These are phyloP conservation scores for Empidonax alnorum DNA, from an alignment of 2,113 vertebrate species.

Conservation along the genomic window DNA sequence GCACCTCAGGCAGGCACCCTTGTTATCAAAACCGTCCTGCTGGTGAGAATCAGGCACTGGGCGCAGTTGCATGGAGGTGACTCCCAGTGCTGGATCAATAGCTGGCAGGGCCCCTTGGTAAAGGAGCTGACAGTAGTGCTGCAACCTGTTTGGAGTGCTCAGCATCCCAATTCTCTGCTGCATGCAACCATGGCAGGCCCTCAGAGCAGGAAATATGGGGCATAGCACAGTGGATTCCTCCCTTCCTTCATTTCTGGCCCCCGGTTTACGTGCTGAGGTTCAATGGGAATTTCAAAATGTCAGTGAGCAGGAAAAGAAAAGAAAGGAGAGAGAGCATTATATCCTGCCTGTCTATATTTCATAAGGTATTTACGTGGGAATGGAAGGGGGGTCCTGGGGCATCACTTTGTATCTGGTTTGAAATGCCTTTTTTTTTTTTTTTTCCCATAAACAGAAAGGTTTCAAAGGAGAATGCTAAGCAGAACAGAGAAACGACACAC, in stretches of 20 bases:
- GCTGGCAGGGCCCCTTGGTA: constrained; percentile 20
- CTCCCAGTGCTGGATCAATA: constrained; percentile 26
- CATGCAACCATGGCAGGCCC: background rate
- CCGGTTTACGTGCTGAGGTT: background rate
- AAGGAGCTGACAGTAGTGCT: background rate
- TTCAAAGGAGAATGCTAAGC: constrained; percentile 39
- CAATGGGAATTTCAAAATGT: background rate
- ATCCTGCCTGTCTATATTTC: background rate
- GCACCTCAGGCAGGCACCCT: constrained; percentile 41
- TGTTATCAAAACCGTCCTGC: constrained; percentile 56
- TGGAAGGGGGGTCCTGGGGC: background rate
- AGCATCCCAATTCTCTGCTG: background rate
- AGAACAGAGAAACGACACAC: constrained; percentile 31
- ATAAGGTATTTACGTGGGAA: constrained; percentile 5
- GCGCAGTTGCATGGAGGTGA: background rate
- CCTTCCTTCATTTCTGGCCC: background rate
- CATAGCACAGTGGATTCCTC: background rate
- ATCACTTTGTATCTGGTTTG: background rate
- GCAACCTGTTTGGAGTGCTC: background rate
- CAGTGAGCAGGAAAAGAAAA: background rate
- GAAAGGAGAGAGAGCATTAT: background rate
- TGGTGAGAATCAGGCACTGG: constrained; percentile 34
- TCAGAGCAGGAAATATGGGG: background rate
- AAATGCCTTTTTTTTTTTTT: background rate
- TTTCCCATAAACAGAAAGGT: background rate